Conservation (phyloP, 1,140 invertebrate species). For the Dendroctonus ponderosae region DNA sequence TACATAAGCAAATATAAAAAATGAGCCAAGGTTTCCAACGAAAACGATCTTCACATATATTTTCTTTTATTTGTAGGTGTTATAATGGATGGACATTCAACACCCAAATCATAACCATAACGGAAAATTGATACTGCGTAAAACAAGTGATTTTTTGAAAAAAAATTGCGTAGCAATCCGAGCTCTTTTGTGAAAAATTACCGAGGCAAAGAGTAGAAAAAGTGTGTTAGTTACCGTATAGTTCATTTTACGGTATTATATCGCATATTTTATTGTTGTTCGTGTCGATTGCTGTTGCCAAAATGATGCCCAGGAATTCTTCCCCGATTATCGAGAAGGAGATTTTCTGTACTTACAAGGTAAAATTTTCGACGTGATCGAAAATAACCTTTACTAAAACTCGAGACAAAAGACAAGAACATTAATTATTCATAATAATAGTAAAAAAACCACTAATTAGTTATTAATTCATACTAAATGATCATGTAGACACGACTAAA, state of each 20-base stretch:
- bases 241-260: constrained; percentile 20
- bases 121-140: constrained; percentile 5
- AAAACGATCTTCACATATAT: constrained; percentile 8
- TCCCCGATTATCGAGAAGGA: constrained; percentile 48
- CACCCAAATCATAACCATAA: constrained; percentile 10
- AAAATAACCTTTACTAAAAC: background rate
- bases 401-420: no score
- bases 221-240: constrained; percentile 24
- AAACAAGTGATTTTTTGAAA: constrained; percentile 7
- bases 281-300: constrained; percentile 5
- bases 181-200: constrained; percentile 3
- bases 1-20: background rate
- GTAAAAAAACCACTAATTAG: no score
- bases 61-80: constrained; percentile 30
- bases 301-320: constrained; percentile 51
- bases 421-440: no score
- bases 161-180: background rate
- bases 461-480: no score
- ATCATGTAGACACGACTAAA: no score
- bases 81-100: constrained; percentile 11
- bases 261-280: background rate
- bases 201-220: background rate
- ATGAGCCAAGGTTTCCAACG: constrained; percentile 18
- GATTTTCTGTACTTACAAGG: constrained; percentile 46
- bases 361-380: constrained; percentile 24